Evolutionary conservation across 1,140 invertebrate species (phyloP).

Genomic region (Pseudomyrmex sp.): DNA sequence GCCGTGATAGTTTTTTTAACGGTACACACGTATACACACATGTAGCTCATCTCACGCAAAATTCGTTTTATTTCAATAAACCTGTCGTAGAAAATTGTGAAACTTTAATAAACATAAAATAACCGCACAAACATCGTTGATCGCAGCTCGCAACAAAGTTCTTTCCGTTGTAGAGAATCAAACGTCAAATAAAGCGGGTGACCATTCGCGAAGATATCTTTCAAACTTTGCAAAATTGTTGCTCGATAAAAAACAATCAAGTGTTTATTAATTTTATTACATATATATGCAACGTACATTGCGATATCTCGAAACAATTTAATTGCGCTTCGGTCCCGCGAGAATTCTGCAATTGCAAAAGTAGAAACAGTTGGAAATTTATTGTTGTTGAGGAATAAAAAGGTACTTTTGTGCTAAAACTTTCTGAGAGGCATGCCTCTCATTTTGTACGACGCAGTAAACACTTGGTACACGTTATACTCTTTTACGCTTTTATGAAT

Average conservation of each 20-base stretch:
- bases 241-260: not conserved
- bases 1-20: no score
- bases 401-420: not conserved
- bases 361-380: constrained; percentile 4
- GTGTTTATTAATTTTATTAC: constrained; percentile 1
- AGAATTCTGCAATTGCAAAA: constrained; percentile 17
- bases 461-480: not conserved
- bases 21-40: not conserved
- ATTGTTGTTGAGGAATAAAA: constrained; percentile 24
- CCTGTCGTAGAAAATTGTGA: not conserved
- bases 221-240: not conserved
- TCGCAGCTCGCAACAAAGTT: no score
- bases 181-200: not conserved
- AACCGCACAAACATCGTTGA: not conserved
- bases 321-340: not conserved
- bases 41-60: not conserved
- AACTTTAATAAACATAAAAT: constrained; percentile 5
- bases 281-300: not conserved
- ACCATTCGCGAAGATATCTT: not conserved
- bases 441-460: not conserved
- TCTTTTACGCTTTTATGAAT: constrained; percentile 11
- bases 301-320: constrained; percentile 11
- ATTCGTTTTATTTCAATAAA: constrained; percentile 29
- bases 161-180: not conserved
- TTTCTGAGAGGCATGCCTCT: not conserved